Conservation (phyloP, 1,140 invertebrate genomes). For the Drosophila mojavensis region DNA sequence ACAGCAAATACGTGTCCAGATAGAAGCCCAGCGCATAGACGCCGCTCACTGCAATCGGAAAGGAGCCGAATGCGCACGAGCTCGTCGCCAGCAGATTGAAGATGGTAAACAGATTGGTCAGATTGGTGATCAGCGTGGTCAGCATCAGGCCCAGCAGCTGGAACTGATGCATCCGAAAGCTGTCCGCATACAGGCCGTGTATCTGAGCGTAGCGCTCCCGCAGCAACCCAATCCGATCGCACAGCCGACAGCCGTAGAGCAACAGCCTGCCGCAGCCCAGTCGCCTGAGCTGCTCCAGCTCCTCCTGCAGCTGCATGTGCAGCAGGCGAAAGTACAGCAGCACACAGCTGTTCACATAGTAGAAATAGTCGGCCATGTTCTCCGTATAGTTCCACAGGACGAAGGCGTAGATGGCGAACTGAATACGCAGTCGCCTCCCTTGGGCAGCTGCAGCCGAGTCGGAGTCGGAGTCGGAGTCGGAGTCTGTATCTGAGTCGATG, state of each 20-base stretch:
- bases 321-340: slow-evolving; percentile 64
- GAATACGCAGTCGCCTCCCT: slow-evolving; percentile 36
- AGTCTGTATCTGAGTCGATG: too few relatives aligned
- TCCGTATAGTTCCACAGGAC: slow-evolving; percentile 79
- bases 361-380: slow-evolving; percentile 79
- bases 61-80: slow-evolving; percentile 42
- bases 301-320: slow-evolving; percentile 41
- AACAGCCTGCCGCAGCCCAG: slow-evolving; percentile 32
- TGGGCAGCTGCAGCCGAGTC: neutral
- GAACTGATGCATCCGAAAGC: slow-evolving; percentile 66
- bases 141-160: slow-evolving; percentile 72
- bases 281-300: slow-evolving; percentile 11
- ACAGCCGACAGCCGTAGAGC: slow-evolving; percentile 43
- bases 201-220: slow-evolving; percentile 50
- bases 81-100: slow-evolving; percentile 70
- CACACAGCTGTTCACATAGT: slow-evolving; percentile 62
- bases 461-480: too few relatives aligned
- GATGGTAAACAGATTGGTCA: slow-evolving; percentile 72
- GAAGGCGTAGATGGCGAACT: slow-evolving; percentile 74
- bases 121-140: slow-evolving; percentile 71
- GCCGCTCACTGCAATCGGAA: slow-evolving; percentile 50
- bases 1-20: slow-evolving; percentile 73
- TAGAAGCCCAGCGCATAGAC: slow-evolving; percentile 70
- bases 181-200: slow-evolving; percentile 51
- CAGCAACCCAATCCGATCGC: slow-evolving; percentile 55